Evolutionary conservation across 2,797 vertebrate species (phyloP).

Genomic region (Nothura maculosa): DNA sequence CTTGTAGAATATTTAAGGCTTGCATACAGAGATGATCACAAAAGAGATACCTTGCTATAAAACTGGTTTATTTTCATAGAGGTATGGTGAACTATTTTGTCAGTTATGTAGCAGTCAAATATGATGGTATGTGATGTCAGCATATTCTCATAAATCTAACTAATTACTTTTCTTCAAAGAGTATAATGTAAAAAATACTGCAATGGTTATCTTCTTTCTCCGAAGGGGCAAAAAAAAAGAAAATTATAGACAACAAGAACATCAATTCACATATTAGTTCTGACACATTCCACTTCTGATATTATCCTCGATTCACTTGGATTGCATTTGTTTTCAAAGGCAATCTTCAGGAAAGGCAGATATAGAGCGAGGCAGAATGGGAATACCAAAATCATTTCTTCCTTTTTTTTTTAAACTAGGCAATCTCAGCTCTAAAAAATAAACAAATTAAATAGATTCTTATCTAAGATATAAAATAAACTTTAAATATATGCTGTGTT

Average conservation of each 20-base stretch:
- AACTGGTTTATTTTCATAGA: neutral
- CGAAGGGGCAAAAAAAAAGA: neutral
- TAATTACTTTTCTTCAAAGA: neutral
- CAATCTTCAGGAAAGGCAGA: neutral
- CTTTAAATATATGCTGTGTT: neutral
- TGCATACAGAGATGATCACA: neutral
- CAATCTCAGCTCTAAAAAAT: neutral
- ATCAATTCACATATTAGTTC: conserved; percentile 50
- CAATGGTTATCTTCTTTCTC: neutral
- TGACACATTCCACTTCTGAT: conserved; percentile 20
- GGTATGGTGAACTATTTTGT: neutral
- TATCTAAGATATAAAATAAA: neutral
- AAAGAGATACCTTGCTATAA: neutral
- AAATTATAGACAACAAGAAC: neutral
- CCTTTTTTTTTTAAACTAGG: neutral
- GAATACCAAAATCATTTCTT: neutral
- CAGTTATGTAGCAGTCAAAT: neutral
- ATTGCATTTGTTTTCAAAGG: conserved; percentile 26
- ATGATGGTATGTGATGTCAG: neutral
- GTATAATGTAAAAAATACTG: neutral
- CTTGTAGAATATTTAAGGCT: neutral
- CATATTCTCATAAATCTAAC: neutral
- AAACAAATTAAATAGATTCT: neutral
- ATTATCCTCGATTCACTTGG: conserved; percentile 20
- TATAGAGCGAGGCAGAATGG: neutral